These are phyloP conservation scores for Yponomeuta malinellus DNA, from an alignment of 2,888 invertebrate species.

Conservation along the genomic window DNA sequence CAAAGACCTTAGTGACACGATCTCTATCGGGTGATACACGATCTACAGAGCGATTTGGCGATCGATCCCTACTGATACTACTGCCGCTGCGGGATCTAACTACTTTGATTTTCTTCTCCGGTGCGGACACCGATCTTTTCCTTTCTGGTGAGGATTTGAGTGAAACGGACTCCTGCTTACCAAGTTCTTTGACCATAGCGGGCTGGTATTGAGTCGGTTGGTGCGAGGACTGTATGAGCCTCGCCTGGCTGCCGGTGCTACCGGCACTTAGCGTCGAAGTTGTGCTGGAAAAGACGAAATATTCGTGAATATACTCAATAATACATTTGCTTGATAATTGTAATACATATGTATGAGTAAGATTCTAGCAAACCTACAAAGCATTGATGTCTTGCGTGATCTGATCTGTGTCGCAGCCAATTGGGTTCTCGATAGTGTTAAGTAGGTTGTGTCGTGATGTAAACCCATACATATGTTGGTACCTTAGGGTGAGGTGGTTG, in stretches of 20 bases:
- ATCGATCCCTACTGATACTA: constrained; percentile 63
- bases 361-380: constrained; percentile 50
- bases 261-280: constrained; percentile 95
- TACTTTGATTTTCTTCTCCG: constrained; percentile 62
- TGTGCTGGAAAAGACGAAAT: constrained; percentile 78
- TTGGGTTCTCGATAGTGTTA: constrained; percentile 26
- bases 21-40: constrained; percentile 57
- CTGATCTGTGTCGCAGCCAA: constrained; percentile 24
- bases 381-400: constrained; percentile 16
- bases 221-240: constrained; percentile 94
- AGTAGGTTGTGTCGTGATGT: constrained; percentile 29
- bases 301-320: constrained; percentile 1
- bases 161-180: constrained; percentile 80
- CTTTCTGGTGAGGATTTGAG: constrained; percentile 71
- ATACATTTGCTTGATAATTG: not conserved
- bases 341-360: constrained; percentile 60
- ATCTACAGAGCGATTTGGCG: constrained; percentile 49
- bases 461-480: constrained; percentile 61
- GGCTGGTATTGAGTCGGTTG: constrained; percentile 95
- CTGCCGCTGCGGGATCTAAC: constrained; percentile 74
- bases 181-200: constrained; percentile 90
- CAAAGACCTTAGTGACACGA: constrained; percentile 67
- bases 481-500: constrained; percentile 93
- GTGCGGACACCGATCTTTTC: constrained; percentile 36
- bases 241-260: constrained; percentile 94